A percentile compares a stretch with the other conserved stretches of the same genome.
Evolutionary conservation across 2,797 vertebrate species (phyloP).

Genomic region (Cirrhinus molitorella): DNA sequence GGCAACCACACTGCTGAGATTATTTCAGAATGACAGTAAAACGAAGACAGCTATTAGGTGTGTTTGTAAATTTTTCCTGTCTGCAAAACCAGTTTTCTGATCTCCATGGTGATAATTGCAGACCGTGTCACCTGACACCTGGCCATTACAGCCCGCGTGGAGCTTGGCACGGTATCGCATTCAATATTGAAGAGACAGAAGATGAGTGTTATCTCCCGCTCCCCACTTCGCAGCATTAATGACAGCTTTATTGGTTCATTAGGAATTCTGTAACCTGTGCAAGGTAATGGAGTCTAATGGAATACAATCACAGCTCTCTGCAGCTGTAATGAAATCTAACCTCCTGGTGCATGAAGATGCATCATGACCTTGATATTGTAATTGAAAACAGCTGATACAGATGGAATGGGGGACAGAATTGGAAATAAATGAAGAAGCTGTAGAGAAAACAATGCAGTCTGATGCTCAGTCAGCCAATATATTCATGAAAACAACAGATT

Average conservation of each 20-base stretch:
- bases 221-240: conserved; percentile 30
- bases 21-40: conserved; percentile 32
- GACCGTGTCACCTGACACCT: conserved; percentile 65
- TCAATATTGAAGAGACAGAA: conserved; percentile 24
- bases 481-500: too few species aligned
- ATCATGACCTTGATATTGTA: conserved; percentile 31
- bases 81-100: conserved; percentile 68
- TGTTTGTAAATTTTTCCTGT: conserved; percentile 34
- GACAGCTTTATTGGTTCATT: conserved; percentile 52
- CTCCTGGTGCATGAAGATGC: conserved; percentile 26
- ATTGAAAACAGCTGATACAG: conserved; percentile 28
- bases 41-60: conserved; percentile 13
- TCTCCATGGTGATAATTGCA: conserved; percentile 72
- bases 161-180: conserved; percentile 32
- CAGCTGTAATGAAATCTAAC: conserved; percentile 41
- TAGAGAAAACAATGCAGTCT: not conserved
- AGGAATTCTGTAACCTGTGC: conserved; percentile 45
- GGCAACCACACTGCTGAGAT: conserved; percentile 5
- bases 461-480: too few species aligned
- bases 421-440: conserved; percentile 1
- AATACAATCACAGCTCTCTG: conserved; percentile 37
- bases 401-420: not conserved
- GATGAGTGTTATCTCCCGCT: conserved; percentile 26
- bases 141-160: conserved; percentile 62
- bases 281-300: conserved; percentile 46